These are phyloP conservation scores for Synanthedon tipuliformis DNA, from an alignment of 2,888 invertebrate species.

Conservation along the genomic window DNA sequence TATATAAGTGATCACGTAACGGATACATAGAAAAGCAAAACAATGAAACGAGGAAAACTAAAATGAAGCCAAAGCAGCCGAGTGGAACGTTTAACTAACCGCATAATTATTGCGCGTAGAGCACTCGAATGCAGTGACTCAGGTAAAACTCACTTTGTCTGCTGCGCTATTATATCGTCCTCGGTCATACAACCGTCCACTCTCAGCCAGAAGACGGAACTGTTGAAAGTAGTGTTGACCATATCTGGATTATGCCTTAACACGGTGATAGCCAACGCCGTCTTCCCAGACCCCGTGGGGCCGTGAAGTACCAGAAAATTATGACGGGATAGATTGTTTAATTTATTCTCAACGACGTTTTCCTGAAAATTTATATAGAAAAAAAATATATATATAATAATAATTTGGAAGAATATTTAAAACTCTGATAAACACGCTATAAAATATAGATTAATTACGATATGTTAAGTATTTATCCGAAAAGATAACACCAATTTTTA, in stretches of 20 bases:
- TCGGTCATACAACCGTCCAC: constrained; percentile 62
- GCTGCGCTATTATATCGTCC: constrained; percentile 54
- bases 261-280: constrained; percentile 73
- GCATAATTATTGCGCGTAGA: background rate
- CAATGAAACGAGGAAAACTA: no score
- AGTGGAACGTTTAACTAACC: no score
- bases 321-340: constrained; percentile 59
- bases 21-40: no score
- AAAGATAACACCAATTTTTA: no score
- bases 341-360: constrained; percentile 47
- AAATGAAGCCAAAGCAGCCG: no score
- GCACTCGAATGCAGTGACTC: no score
- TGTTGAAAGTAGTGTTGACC: constrained; percentile 63
- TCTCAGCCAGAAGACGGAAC: constrained; percentile 70
- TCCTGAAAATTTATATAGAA: constrained; percentile 41
- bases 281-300: constrained; percentile 83
- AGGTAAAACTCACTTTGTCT: constrained; percentile 40
- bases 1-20: no score
- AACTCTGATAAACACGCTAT: no score
- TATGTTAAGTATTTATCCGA: no score
- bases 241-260: constrained; percentile 62
- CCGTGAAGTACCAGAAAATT: constrained; percentile 75
- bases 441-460: no score
- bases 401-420: no score
- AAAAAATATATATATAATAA: no score